Evolutionary conservation across 2,797 vertebrate species (phyloP).

Genomic region (Protonibea diacanthus): DNA sequence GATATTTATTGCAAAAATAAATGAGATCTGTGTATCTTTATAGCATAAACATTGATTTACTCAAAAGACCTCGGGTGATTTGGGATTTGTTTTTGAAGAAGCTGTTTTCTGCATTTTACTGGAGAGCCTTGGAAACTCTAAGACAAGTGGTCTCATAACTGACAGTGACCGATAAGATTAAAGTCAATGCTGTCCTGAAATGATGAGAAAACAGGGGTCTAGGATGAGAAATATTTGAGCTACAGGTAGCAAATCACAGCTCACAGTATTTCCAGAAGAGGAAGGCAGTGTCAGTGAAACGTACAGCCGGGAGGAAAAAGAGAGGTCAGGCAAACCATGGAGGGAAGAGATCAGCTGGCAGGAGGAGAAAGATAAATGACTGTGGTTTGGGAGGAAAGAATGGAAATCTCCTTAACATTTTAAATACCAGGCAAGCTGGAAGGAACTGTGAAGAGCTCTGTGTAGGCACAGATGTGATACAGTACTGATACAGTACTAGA

Average conservation of each 20-base stretch:
- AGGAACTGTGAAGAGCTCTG: constrained; percentile 14
- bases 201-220: constrained; percentile 11
- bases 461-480: no score
- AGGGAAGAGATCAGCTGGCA: constrained; percentile 52
- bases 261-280: constrained; percentile 16
- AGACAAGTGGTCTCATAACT: not conserved
- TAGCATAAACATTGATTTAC: constrained; percentile 19
- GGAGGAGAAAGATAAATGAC: constrained; percentile 46
- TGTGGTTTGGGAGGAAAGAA: constrained; percentile 49
- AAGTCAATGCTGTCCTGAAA: not conserved
- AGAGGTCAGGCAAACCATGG: constrained; percentile 34
- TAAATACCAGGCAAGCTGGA: constrained; percentile 42
- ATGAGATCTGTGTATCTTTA: not conserved
- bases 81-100: not conserved
- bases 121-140: not conserved
- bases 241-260: constrained; percentile 18
- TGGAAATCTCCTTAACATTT: constrained; percentile 49
- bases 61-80: not conserved
- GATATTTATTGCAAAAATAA: constrained; percentile 20
- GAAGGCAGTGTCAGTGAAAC: constrained; percentile 10
- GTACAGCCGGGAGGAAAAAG: not conserved
- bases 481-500: not conserved
- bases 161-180: constrained; percentile 1
- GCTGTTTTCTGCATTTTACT: not conserved
- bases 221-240: constrained; percentile 8